Conservation (phyloP, 2,113 vertebrate genomes). For the Hucho hucho region DNA sequence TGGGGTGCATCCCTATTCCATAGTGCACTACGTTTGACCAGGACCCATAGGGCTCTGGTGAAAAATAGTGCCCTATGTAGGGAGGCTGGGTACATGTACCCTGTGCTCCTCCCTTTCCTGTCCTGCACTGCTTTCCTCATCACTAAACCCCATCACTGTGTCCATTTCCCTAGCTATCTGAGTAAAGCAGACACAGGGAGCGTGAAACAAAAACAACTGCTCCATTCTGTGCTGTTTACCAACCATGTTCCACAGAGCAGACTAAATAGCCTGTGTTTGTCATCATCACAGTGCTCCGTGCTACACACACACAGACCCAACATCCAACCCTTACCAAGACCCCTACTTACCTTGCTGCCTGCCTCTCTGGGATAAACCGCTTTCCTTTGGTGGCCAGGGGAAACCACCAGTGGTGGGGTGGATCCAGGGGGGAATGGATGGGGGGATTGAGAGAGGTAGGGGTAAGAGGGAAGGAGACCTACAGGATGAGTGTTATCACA, state of each 20-base stretch:
- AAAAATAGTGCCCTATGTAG: not conserved
- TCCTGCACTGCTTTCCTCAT: conserved; percentile 25
- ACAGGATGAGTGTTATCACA: conserved; percentile 68
- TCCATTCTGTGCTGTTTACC: conserved; percentile 63
- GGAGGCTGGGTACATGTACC: not conserved
- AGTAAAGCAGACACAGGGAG: conserved; percentile 17
- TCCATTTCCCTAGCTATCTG: conserved; percentile 1
- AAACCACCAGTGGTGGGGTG: conserved; percentile 27
- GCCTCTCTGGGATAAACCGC: conserved; percentile 68
- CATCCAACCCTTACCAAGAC: conserved; percentile 35
- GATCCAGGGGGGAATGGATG: conserved; percentile 31
- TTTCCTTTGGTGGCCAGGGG: conserved; percentile 57
- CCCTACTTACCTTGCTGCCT: conserved; percentile 12
- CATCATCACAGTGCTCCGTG: conserved; percentile 39
- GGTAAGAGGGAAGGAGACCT: conserved; percentile 42
- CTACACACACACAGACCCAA: not conserved
- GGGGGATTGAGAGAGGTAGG: conserved; percentile 32
- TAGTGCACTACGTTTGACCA: too few relatives aligned
- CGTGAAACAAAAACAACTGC: conserved; percentile 51
- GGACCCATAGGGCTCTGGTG: too few relatives aligned
- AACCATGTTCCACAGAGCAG: conserved; percentile 52
- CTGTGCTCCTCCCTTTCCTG: too few relatives aligned
- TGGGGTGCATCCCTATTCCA: not conserved
- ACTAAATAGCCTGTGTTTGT: conserved; percentile 72
- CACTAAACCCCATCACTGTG: conserved; percentile 25